Conservation (phyloP, 2,113 vertebrate species). For the Hippoglossus stenolepis region DNA sequence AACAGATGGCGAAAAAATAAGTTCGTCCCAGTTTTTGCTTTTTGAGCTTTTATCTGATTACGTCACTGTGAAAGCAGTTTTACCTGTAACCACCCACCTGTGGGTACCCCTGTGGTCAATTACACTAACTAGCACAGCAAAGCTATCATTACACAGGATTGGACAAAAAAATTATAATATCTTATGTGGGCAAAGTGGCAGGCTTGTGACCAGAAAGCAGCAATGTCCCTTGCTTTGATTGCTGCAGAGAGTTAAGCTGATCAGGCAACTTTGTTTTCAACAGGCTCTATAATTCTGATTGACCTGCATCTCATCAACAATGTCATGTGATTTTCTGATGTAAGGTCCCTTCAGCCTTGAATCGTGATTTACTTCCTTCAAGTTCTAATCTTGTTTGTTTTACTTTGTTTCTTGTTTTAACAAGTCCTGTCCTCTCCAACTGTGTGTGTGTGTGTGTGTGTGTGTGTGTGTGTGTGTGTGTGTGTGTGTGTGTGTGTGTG, state of each 20-base stretch:
- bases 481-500: no score
- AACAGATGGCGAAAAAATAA: slow-evolving; percentile 26
- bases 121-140: background rate
- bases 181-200: background rate
- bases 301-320: background rate
- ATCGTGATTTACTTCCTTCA: background rate
- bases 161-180: background rate
- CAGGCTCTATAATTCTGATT: background rate
- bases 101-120: background rate
- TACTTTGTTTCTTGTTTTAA: no score
- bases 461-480: no score
- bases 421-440: background rate
- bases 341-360: background rate
- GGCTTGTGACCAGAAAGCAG: slow-evolving; percentile 5
- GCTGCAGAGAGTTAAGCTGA: background rate
- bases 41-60: slow-evolving; percentile 13
- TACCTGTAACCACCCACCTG: background rate
- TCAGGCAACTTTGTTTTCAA: background rate
- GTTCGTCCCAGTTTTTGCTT: slow-evolving; percentile 28
- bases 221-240: slow-evolving; percentile 4
- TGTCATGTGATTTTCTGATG: background rate
- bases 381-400: background rate
- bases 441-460: no score
- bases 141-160: background rate
- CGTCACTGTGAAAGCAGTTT: no score